A percentile compares a stretch with the other conserved stretches of the same genome.
Evolutionary conservation across 2,888 invertebrate genomes (phyloP).

Genomic region (Lumbricus terrestris): DNA sequence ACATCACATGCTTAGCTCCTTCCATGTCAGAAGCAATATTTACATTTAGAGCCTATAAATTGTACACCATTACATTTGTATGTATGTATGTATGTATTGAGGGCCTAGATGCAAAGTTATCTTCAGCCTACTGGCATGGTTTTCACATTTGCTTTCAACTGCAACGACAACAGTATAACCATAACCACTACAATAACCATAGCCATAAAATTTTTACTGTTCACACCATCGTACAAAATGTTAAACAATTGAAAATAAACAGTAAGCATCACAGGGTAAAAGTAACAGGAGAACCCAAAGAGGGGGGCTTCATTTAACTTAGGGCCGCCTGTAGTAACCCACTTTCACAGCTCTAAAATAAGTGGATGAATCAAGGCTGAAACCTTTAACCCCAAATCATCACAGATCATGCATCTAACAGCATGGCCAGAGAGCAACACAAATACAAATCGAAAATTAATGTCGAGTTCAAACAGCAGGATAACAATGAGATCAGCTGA

Average conservation of each 20-base stretch:
- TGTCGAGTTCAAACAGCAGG: neutral
- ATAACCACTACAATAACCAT: no score
- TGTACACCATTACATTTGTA: neutral
- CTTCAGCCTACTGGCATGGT: no score
- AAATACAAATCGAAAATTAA: neutral
- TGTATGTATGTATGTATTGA: no score
- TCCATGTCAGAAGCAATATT: neutral
- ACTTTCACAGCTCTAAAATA: no score
- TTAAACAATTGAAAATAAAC: no score
- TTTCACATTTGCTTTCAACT: neutral
- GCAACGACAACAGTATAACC: neutral
- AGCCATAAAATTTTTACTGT: no score
- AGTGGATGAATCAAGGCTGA: neutral
- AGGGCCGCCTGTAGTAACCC: no score
- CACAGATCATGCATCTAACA: neutral
- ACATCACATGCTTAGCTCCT: no score
- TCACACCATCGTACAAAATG: no score
- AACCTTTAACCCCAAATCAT: neutral
- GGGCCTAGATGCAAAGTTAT: neutral
- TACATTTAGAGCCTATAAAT: neutral
- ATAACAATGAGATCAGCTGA: neutral
- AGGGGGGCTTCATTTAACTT: no score
- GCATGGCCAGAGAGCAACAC: neutral
- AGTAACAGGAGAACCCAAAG: no score
- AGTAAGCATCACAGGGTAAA: no score